These are phyloP conservation scores for Saturnia pavonia DNA, from an alignment of 2,888 invertebrate species.

Conservation along the genomic window DNA sequence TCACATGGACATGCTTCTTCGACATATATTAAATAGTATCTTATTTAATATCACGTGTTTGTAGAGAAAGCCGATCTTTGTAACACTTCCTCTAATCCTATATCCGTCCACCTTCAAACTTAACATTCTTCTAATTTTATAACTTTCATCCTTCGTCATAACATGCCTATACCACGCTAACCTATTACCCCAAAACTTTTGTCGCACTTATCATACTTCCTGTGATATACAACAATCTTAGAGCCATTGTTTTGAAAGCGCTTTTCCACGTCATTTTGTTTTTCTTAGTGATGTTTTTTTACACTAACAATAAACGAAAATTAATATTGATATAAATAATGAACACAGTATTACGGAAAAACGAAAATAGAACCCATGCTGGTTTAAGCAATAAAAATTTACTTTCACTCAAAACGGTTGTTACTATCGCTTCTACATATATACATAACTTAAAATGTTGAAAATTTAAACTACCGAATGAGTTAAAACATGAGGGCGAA, in stretches of 20 bases:
- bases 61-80: no score
- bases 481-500: neutral
- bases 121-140: neutral
- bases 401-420: neutral
- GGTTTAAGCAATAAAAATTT: neutral
- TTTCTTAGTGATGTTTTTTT: neutral
- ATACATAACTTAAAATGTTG: neutral
- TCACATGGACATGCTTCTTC: no score
- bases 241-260: no score
- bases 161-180: neutral
- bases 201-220: no score
- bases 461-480: neutral
- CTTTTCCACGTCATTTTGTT: no score
- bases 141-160: neutral
- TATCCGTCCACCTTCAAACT: neutral
- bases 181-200: no score
- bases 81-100: neutral
- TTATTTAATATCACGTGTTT: no score
- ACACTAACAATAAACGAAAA: neutral
- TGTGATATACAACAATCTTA: no score
- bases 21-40: no score
- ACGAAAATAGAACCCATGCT: neutral
- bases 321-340: neutral
- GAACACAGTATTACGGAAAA: neutral
- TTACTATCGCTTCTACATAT: neutral